Percentiles rank a stretch among this genome's conserved stretches.
These are phyloP conservation scores for Rhagonycha lutea DNA, from an alignment of 2,888 invertebrate genomes.

Conservation along the genomic window DNA sequence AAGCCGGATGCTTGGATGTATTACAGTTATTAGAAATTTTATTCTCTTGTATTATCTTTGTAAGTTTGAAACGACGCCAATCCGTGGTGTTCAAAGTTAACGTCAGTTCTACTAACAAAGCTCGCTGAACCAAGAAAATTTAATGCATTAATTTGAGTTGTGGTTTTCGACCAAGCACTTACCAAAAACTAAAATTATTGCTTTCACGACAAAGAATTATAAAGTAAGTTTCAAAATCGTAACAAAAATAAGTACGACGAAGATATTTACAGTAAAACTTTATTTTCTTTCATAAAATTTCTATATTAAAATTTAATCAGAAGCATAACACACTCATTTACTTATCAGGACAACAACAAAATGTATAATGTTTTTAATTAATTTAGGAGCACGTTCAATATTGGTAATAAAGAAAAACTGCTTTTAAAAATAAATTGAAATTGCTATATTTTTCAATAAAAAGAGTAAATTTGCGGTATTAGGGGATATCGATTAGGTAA, in stretches of 20 bases:
- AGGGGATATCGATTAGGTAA: constrained; percentile 1
- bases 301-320: neutral
- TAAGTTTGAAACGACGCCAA: constrained; percentile 17
- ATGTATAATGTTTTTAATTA: neutral
- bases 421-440: constrained; percentile 2
- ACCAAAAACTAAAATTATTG: neutral
- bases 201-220: neutral
- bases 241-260: neutral
- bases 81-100: constrained; percentile 21
- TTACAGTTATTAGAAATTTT: constrained; percentile 27
- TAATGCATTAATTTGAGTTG: constrained; percentile 26
- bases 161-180: neutral
- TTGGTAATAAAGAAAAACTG: neutral
- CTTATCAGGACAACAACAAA: neutral
- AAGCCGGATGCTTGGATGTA: constrained; percentile 29
- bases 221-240: neutral
- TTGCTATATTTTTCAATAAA: neutral
- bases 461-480: constrained; percentile 2
- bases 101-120: constrained; percentile 20
- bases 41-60: constrained; percentile 31
- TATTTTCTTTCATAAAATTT: neutral
- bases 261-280: neutral
- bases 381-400: neutral
- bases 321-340: neutral
- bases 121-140: constrained; percentile 28